Base-by-base conservation (phyloP, 2,797 vertebrate species). In the Sphenopsis melanotis region DNA sequence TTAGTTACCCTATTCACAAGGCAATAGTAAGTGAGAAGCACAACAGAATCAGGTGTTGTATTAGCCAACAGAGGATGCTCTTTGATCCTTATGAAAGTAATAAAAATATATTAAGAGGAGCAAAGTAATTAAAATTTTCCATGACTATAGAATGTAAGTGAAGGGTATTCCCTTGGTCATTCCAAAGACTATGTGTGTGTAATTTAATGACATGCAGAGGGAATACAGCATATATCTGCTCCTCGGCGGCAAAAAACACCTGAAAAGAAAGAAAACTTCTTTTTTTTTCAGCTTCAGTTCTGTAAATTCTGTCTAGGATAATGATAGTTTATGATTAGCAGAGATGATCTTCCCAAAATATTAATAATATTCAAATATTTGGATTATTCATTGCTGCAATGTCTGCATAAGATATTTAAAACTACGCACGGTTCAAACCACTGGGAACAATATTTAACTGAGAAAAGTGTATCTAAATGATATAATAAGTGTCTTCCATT, bases 101-200 rank as follows among this genome's bases (percentile, higher is more conserved):
- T 97, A 96, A 97, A 93, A 97, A 87, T 76, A 95, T 94, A 96
- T 94, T 96, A 91, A 90, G 82, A 91, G 41, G 12, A 82, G 23
- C 63, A 91, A 96, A 96, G 90, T 95, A 97, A 97, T 97, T 95
- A 97, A 77, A 91, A 69, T 91, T 95, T 92, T 90, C 46, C 82
- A 87, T 92, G 30, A 77, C 60, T 91, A 41, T 64, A 49, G 82
- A 77, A 90, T 89, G 50, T 71, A 95, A 74, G 90, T 17, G 22
- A 94, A 93, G 29, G 88, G 9, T 37, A 53, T 76, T 89, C 90
- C 83, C 90, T 52, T 72, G 80, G 53, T 90, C 79, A 78, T 94
- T 90, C 60, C 53, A 50, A 77, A 21, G 47, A 70, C 46, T 79
- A 36, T 60, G 39, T 83, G 37, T 59, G 42, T 57, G 29, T 24